These are phyloP conservation scores for Bradypodion ventrale DNA, from an alignment of 2,797 vertebrate species.

Conservation along the genomic window DNA sequence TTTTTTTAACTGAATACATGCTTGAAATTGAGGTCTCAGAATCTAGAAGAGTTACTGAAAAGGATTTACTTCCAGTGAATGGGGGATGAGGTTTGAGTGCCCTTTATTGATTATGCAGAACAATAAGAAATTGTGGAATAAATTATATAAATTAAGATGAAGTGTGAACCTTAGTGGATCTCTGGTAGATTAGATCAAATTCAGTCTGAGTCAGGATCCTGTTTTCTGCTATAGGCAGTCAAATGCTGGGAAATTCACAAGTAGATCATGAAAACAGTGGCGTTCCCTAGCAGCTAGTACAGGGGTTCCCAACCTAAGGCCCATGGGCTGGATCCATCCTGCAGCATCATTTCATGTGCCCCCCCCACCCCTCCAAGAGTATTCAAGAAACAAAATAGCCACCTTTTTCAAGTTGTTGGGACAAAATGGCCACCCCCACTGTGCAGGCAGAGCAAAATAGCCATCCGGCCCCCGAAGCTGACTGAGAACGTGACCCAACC, in stretches of 20 bases:
- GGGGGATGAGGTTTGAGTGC: no score
- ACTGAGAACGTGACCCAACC: no score
- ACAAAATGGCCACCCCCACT: no score
- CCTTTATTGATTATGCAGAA: neutral
- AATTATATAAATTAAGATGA: neutral
- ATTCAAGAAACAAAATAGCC: no score
- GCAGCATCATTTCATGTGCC: no score
- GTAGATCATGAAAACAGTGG: neutral
- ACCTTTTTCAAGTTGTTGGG: no score
- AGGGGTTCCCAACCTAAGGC: no score
- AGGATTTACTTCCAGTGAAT: neutral
- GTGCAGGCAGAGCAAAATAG: no score
- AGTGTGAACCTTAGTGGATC: neutral
- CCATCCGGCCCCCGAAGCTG: no score
- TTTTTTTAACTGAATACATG: neutral
- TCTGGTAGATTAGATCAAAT: neutral
- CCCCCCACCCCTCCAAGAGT: no score
- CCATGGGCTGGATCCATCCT: no score
- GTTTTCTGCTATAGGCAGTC: neutral
- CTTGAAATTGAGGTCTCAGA: neutral
- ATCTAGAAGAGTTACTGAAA: neutral
- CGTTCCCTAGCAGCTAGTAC: neutral
- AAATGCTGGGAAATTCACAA: neutral
- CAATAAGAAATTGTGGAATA: neutral
- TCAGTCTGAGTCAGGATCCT: no score